phyloP scores from a whole-genome alignment of 2,113 vertebrate species.

The Nettapus auritus region DNA sequence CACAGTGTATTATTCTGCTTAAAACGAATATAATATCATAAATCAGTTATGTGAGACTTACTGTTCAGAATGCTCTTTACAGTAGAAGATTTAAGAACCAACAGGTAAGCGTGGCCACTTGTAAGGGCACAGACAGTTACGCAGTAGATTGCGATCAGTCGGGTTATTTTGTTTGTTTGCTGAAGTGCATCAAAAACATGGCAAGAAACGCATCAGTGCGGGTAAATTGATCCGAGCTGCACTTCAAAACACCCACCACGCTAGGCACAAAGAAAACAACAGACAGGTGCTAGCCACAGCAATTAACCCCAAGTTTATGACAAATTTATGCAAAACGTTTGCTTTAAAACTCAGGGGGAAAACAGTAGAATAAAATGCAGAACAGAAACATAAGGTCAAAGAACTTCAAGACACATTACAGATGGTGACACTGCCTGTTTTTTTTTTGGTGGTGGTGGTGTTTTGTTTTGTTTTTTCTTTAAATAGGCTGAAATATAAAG shows the following conservation, averaged over 20 bases:
- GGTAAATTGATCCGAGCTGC: background rate
- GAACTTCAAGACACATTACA: background rate
- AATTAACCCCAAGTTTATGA: background rate
- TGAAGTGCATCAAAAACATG: background rate
- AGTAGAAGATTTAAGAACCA: background rate
- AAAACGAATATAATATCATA: background rate
- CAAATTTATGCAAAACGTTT: background rate
- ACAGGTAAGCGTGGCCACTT: background rate
- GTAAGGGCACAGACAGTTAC: background rate
- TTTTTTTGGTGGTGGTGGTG: no score
- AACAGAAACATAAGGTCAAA: background rate
- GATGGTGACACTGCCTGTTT: background rate
- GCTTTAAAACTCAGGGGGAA: background rate
- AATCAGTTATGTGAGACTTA: background rate
- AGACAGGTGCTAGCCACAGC: background rate
- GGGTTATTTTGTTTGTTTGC: background rate
- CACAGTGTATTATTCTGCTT: background rate
- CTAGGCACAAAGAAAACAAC: background rate
- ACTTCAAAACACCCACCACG: background rate
- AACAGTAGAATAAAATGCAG: background rate
- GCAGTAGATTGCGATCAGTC: background rate
- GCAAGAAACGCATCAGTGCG: background rate
- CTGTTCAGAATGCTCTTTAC: background rate
- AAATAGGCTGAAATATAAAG: background rate
- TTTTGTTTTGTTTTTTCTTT: no score